These are phyloP conservation scores for Macrocentrus cingulum DNA, from an alignment of 1,140 invertebrate species.

Conservation along the genomic window DNA sequence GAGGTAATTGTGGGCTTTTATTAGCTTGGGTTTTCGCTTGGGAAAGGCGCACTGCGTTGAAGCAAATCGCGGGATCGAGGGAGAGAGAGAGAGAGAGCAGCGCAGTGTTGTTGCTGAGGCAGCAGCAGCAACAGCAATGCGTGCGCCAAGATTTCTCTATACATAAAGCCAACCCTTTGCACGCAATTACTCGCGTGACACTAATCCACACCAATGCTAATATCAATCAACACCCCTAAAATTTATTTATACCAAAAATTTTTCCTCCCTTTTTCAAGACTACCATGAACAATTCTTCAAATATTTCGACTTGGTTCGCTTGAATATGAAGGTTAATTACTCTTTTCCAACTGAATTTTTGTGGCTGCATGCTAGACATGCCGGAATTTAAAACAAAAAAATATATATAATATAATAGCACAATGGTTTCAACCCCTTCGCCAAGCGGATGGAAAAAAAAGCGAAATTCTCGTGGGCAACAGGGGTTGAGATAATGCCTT, in stretches of 20 bases:
- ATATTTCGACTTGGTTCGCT: too few species aligned
- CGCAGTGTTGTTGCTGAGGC: not conserved
- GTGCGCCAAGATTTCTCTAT: not conserved
- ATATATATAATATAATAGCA: too few species aligned
- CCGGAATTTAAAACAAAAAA: too few species aligned
- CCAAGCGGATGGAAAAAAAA: constrained; percentile 31
- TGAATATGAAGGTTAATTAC: too few species aligned
- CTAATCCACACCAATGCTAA: constrained; percentile 20
- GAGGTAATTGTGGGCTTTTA: constrained; percentile 61
- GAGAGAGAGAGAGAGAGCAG: not conserved
- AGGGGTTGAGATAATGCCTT: constrained; percentile 30
- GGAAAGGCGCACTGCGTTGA: not conserved
- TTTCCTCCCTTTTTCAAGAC: constrained; percentile 34
- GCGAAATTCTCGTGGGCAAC: constrained; percentile 16
- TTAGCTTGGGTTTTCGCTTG: constrained; percentile 50
- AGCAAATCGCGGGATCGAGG: constrained; percentile 5
- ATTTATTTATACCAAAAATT: constrained; percentile 15
- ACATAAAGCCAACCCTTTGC: constrained; percentile 7
- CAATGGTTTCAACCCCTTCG: constrained; percentile 2
- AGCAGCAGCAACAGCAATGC: not conserved
- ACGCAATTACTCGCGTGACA: constrained; percentile 25
- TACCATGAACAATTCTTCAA: too few species aligned
- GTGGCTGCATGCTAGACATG: too few species aligned
- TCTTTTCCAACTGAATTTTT: too few species aligned
- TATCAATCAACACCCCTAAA: not conserved